These are phyloP conservation scores for Ophion obscuratus DNA, from an alignment of 2,888 invertebrate species.

Conservation along the genomic window DNA sequence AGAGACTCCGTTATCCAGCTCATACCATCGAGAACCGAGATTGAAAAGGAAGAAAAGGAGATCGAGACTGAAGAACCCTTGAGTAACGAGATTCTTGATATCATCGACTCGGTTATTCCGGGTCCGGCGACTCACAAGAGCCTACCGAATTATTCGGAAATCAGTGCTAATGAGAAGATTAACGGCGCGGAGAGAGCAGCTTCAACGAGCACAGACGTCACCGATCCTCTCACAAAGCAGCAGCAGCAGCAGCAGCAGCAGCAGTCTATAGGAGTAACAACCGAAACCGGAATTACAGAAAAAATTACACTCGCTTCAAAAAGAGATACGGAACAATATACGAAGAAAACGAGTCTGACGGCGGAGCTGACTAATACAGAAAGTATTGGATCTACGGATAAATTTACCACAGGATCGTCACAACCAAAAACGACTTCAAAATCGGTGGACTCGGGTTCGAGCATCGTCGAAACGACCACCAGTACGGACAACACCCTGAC, in stretches of 20 bases:
- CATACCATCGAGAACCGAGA: conserved; percentile 79
- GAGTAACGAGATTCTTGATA: conserved; percentile 82
- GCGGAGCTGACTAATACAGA: neutral
- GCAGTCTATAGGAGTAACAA: conserved; percentile 6
- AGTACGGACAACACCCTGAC: conserved; percentile 48
- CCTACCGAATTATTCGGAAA: neutral
- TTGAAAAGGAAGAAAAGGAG: conserved; percentile 72
- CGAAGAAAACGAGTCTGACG: conserved; percentile 8
- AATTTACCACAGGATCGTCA: conserved; percentile 6
- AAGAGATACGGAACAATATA: neutral
- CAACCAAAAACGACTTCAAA: conserved; percentile 29
- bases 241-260: no score
- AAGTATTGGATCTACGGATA: neutral
- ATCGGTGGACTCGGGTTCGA: conserved; percentile 2
- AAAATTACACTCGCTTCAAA: neutral
- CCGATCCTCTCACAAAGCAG: conserved; percentile 1
- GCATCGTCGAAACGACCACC: conserved; percentile 48
- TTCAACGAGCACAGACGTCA: conserved; percentile 47
- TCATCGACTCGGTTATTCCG: conserved; percentile 80
- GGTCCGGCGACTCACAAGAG: conserved; percentile 55
- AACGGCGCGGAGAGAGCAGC: conserved; percentile 26
- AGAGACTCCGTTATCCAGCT: conserved; percentile 76
- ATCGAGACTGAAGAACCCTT: conserved; percentile 78
- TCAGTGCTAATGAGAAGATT: conserved; percentile 39
- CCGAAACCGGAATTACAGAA: conserved; percentile 23